Percentiles rank a stretch among this genome's conserved stretches.
phyloP scores from a whole-genome alignment of 2,888 invertebrate genomes.

The Liopterus haemorrhoidalis region DNA sequence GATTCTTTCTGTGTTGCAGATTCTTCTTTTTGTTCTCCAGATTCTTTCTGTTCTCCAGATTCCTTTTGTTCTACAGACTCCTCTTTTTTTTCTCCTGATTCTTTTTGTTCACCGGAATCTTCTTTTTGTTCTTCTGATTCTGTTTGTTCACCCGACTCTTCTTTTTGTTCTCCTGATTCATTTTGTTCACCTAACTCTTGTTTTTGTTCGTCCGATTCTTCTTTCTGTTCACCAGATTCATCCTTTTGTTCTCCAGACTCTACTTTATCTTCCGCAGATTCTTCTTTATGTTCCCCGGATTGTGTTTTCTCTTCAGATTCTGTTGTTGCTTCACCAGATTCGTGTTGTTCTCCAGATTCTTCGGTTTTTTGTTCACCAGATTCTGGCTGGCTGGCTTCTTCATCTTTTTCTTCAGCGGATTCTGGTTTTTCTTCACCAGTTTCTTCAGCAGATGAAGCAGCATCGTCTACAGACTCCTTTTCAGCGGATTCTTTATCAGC shows the following conservation, averaged over 20 bases:
- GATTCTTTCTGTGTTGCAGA: constrained; percentile 2
- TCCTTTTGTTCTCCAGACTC: constrained; percentile 27
- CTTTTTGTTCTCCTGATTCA: constrained; percentile 20
- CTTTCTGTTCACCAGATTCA: constrained; percentile 27
- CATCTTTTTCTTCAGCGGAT: constrained; percentile 27
- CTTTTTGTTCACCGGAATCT: constrained; percentile 17
- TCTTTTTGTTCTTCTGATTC: constrained; percentile 20
- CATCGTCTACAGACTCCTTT: constrained; percentile 43
- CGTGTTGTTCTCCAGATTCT: constrained; percentile 35
- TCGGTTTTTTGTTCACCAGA: constrained; percentile 36
- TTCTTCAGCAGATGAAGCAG: constrained; percentile 38
- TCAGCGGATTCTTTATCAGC: constrained; percentile 30
- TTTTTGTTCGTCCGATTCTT: constrained; percentile 26
- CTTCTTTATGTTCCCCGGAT: constrained; percentile 39
- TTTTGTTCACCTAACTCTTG: constrained; percentile 19
- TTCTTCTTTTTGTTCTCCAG: constrained; percentile 21
- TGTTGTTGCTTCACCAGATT: constrained; percentile 32
- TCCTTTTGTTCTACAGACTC: constrained; percentile 17
- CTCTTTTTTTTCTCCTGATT: constrained; percentile 11
- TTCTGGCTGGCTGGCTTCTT: constrained; percentile 38
- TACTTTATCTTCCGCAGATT: constrained; percentile 29
- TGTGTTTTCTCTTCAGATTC: constrained; percentile 23
- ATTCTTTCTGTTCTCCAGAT: constrained; percentile 26
- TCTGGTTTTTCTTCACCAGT: constrained; percentile 32
- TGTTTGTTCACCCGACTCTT: constrained; percentile 23